Base-by-base conservation (phyloP, 2,113 vertebrate genomes). In the Hydropotes inermis region DNA sequence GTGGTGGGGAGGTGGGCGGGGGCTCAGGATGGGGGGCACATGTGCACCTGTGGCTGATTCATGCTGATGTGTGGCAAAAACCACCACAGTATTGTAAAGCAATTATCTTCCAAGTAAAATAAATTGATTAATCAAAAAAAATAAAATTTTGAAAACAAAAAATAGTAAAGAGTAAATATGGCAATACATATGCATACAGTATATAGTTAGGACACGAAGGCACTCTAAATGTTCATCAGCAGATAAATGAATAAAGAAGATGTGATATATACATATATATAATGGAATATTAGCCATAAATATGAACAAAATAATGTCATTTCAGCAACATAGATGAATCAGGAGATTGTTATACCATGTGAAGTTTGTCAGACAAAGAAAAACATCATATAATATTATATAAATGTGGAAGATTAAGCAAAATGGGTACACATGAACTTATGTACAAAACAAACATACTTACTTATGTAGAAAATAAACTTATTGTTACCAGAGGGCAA, bases 11-110 rank as follows among this genome's bases (percentile, higher is more conserved):
- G 7, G 61, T 7, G 15, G 30, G 14, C 15, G 13, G 60, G 30
- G 30, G 15, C 33, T 55, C 30, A n/a, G 30, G 30, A 33, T 8
- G 15, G 7, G 14, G 61, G 61, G 16, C 60, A 17, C 16, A 4
- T 1, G 28, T 4, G 15, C 61, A 4, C 30, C 30, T 17, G 15
- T 64, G 61, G 15, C 30, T 16, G 61, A 33, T 19, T n/a, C 33
- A 5, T n/a, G 33, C 16, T n/a, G 61, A 67, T 1, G 33, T 1
- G n/a, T 2, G 3, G 33, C 1, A 1, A 17, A n/a, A 17, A 23
- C 7, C 61, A n/a, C 61, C 33, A 3, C 61, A 64, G 1, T 4
- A 33, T 16, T n/a, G 61, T n/a, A 33, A 67, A 67, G 30, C 30
- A 33, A 17, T 33, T n/a, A 64, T 9, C 61, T 7, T 1, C 61